Conservation (phyloP, 2,113 vertebrate species). For the Papio anubis region DNA sequence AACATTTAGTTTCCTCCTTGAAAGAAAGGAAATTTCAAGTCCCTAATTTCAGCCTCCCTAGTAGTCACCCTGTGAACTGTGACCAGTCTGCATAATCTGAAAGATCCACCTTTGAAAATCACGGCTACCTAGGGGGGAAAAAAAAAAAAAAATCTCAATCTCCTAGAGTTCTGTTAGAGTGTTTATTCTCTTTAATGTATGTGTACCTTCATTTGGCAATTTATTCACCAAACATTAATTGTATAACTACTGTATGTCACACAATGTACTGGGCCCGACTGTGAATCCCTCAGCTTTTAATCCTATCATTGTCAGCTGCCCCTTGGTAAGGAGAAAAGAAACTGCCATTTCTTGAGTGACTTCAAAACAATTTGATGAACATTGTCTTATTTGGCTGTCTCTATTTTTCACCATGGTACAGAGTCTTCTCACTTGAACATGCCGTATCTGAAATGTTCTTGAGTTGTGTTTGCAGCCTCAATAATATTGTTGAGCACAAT, state of each 20-base stretch:
- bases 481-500: background rate
- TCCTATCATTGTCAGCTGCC: background rate
- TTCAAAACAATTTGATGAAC: background rate
- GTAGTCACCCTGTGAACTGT: background rate
- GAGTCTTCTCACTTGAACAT: background rate
- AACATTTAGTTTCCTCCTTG: slow-evolving; percentile 20
- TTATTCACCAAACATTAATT: background rate
- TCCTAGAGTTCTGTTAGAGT: background rate
- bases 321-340: background rate
- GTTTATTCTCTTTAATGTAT: background rate
- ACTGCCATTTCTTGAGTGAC: background rate
- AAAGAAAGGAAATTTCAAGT: background rate
- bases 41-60: background rate
- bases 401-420: background rate
- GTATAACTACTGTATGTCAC: background rate
- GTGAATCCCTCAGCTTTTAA: background rate
- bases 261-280: background rate
- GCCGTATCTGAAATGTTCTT: background rate
- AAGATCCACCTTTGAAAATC: background rate
- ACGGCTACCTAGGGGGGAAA: background rate
- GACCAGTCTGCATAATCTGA: background rate
- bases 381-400: background rate
- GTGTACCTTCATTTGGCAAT: background rate
- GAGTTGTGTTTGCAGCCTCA: background rate
- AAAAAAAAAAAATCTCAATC: background rate